Evolutionary conservation across 2,113 vertebrate species (phyloP).

Genomic region (Phyllostomus hastatus): DNA sequence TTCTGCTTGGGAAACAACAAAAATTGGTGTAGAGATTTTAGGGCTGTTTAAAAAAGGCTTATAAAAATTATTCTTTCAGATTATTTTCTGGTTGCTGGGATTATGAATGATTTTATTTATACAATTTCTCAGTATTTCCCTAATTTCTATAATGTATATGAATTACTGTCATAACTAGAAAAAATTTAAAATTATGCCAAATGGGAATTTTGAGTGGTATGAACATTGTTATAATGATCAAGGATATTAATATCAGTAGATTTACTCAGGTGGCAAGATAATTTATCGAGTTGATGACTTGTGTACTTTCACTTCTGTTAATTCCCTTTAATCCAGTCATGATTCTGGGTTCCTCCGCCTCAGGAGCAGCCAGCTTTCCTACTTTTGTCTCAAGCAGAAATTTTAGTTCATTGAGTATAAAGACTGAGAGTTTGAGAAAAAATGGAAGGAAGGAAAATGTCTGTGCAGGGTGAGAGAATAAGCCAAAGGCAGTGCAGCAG

Average conservation of each 20-base stretch:
- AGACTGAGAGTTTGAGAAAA: neutral
- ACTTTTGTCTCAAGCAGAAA: neutral
- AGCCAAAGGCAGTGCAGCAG: neutral
- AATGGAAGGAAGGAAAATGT: neutral
- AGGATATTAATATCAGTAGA: neutral
- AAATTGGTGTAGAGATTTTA: neutral
- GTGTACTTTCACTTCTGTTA: neutral
- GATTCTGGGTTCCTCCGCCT: neutral
- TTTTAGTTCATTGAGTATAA: neutral
- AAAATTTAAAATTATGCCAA: neutral
- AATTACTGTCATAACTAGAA: neutral
- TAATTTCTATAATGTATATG: neutral
- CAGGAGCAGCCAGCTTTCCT: neutral
- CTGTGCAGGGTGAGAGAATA: neutral
- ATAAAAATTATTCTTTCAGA: neutral
- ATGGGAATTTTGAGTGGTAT: neutral
- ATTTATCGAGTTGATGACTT: neutral
- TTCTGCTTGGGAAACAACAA: neutral
- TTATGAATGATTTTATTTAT: neutral
- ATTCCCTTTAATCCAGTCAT: neutral
- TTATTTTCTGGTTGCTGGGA: neutral
- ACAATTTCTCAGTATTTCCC: neutral
- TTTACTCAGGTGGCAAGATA: neutral
- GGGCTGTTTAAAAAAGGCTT: neutral
- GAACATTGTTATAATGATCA: neutral